Base-by-base conservation (phyloP, 2,797 vertebrate species). In the Sebastes hubbsi region DNA sequence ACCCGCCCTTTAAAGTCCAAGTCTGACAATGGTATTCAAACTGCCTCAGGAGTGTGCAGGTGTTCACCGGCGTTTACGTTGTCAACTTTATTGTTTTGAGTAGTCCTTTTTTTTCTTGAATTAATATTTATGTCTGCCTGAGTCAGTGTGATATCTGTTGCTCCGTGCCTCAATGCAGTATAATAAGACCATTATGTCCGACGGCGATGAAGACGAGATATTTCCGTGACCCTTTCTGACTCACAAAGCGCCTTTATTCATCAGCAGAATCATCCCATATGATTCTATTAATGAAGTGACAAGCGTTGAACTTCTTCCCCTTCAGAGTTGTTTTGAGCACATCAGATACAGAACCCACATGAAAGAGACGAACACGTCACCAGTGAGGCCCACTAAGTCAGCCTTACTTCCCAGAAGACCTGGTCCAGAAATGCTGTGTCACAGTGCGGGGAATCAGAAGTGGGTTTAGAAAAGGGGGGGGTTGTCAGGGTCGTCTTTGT, bases 321-420 rank as follows among this genome's bases (percentile, higher is more conserved):
- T 77, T 77, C 72, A 34, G 72, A 85, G 76, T 76, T 86, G 80
- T 83, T 92, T 84, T 75, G 59, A 91, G 84, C 55, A 54, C 79
- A 68, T 89, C 88, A 82, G 78, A 88, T 71, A 81, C 58, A 29
- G 63, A 91, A 76, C 8, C 92, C 94, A 94, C 93, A 94, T 94
- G 87, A 95, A 92, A 92, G 90, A 70, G 77, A 42, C 12, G 3
- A 80, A 72, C 65, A 5, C 72, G 72, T 93, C 94, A 91, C 66
- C 82, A 72, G 36, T 60, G 67, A 86, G 78, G 85, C 81, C 80
- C 34, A 55, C 49, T 24, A 77, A 52, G 84, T 90, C 87, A 86
- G 80, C 80, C 71, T 55, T 13, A 65, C 74, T 94, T 95, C 92
- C 93, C 91, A 92, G 92, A 94, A 94, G 82, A 84, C 82, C 72